Evolutionary conservation across 2,113 vertebrate genomes (phyloP), one percentile per base, ranked within the genome.

Genomic region (Pimephales promelas): DNA sequence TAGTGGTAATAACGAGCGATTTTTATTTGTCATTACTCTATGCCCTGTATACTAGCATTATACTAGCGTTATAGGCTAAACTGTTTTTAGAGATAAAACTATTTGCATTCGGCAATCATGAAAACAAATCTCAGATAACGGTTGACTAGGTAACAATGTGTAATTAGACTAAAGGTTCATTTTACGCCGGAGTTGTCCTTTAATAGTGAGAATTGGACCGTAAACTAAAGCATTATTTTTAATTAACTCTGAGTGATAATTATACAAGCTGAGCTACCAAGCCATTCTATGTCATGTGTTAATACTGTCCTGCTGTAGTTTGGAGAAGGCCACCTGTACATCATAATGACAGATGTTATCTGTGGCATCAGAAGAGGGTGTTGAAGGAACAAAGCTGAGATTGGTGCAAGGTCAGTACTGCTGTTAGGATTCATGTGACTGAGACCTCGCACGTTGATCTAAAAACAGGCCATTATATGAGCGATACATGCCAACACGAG

Each of bases 291-390:
- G 68, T 72, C 34, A 40, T 77, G 5, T 45, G 74, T 26, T 16
- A 75, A 28, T 28, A 59, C 54, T 20, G n/a, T 62, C 36, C 76
- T 18, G 56, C 56, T 62, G 26, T 18, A 61, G 74, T n/a, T 75
- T 24, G n/a, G 36, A 43, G 26, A 56, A 56, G 14, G 74, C 47
- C 57, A 36, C 13, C 18, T 10, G 24, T 4, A 54, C 22, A 9
- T 83, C 74, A 77, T 26, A 49, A 78, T 84, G 82, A 43, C 82
- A 52, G 75, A n/a, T 57, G 61, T 22, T 66, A 84, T 75, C 59
- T 64, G 57, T 49, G 61, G 71, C 40, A 82, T 74, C 36, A 83
- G 71, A 61, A 61, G 36, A 74, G 70, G n/a, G n/a, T 77, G 79
- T 34, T 72, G 61, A 78, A 34, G n/a, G 81, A 80, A 75, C 83